Conservation (phyloP, 2,888 invertebrate species). For the Pegoplata infirma region DNA sequence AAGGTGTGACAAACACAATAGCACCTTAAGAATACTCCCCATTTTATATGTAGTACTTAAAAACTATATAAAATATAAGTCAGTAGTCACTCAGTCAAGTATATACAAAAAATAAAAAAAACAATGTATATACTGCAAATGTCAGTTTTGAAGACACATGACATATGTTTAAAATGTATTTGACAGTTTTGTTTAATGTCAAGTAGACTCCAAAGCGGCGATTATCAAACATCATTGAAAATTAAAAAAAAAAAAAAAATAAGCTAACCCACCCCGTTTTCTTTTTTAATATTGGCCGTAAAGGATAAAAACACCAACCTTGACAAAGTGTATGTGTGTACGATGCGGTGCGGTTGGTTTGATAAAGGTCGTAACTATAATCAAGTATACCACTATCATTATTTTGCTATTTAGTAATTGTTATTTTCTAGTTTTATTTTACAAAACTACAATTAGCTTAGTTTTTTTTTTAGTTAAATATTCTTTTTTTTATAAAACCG, state of each 20-base stretch:
- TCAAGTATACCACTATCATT: constrained; percentile 52
- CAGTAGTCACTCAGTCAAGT: constrained; percentile 25
- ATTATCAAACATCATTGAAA: constrained; percentile 29
- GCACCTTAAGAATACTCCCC: too few species aligned
- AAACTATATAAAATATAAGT: background rate
- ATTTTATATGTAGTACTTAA: too few species aligned
- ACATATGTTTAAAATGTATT: constrained; percentile 61
- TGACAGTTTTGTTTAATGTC: constrained; percentile 57
- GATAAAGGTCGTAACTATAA: constrained; percentile 28
- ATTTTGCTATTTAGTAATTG: constrained; percentile 59
- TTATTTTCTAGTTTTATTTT: constrained; percentile 45
- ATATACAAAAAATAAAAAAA: background rate
- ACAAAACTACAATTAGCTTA: constrained; percentile 60
- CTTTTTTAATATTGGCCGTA: too few species aligned
- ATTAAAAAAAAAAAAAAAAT: background rate
- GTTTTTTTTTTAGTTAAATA: constrained; percentile 17
- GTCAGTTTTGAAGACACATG: constrained; percentile 55
- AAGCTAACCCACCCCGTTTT: constrained; percentile 44
- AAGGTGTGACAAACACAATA: too few species aligned
- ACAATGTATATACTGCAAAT: constrained; percentile 59
- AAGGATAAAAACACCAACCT: constrained; percentile 1
- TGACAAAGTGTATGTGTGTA: background rate
- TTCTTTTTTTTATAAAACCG: constrained; percentile 42
- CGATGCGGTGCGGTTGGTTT: constrained; percentile 8
- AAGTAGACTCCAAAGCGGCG: constrained; percentile 25